Percentiles rank a stretch among this genome's conserved stretches.
phyloP scores from a whole-genome alignment of 23 tunicate species.

The Oikopleura dioica region DNA sequence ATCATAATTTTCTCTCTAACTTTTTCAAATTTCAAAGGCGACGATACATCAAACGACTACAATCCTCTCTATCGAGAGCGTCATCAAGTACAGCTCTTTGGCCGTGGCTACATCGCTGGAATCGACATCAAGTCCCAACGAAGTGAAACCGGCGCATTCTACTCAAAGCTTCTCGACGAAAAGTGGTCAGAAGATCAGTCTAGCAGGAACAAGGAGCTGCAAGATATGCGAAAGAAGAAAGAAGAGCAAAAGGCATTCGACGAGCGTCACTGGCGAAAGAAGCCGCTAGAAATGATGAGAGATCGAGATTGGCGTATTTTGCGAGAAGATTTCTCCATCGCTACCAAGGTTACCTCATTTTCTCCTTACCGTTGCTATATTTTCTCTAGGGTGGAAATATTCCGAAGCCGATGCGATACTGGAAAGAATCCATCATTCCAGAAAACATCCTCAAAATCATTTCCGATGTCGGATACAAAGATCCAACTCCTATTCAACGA shows the following conservation, averaged over 20 bases:
- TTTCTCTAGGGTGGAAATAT: constrained; percentile 69
- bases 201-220: constrained; percentile 24
- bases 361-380: too few species aligned
- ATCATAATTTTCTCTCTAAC: not conserved
- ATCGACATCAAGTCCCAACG: constrained; percentile 77
- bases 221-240: constrained; percentile 27
- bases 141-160: constrained; percentile 55
- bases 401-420: constrained; percentile 55
- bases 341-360: constrained; percentile 50
- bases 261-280: constrained; percentile 91
- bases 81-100: constrained; percentile 76
- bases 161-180: constrained; percentile 42
- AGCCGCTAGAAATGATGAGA: constrained; percentile 40
- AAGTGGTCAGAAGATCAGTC: constrained; percentile 37
- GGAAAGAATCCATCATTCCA: constrained; percentile 66
- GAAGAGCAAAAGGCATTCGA: constrained; percentile 51
- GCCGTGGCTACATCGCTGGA: constrained; percentile 87
- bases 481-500: constrained; percentile 88
- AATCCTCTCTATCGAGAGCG: constrained; percentile 77
- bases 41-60: constrained; percentile 86
- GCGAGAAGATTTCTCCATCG: constrained; percentile 78
- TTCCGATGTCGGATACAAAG: constrained; percentile 46
- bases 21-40: not conserved
- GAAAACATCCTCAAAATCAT: constrained; percentile 41
- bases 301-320: constrained; percentile 97